Evolutionary conservation across 2,888 invertebrate species (phyloP), one percentile per base, ranked within the genome.

Genomic region (Pinctada fucata): DNA sequence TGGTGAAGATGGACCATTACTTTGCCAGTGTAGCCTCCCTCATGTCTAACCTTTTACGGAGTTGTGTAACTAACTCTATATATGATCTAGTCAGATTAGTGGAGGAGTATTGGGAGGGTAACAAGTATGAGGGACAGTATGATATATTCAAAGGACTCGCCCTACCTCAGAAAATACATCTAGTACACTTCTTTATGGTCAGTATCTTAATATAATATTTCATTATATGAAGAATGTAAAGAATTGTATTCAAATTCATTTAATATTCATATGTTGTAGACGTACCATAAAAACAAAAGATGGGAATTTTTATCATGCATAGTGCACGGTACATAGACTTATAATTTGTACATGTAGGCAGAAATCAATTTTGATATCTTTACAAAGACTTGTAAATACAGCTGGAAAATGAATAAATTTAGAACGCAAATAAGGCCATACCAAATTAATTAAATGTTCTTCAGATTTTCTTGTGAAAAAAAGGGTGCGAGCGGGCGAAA

Each of bases 21-120:
- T 96, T 96, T 88, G 93, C 94, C 49, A 94, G 95, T 84, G 94
- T 96, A 3, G 95, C 96, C 81, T 94, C 95, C 0, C 92, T 97
- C 69, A 95, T 98, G 95, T 96, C 97, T 0, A 94, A 94, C 76
- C 96, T 97, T 90, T 88, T 98, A 64, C 83, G 92, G n/a, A 85
- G 86, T 70, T 90, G 90, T 82, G 91, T 92, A 16, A 85, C 84
- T 70, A 87, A 88, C 76, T 92, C 92, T 4, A 87, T 93, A 67
- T 79, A 85, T 45, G 91, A 92, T 80, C 87, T 93, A 10, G 89
- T 92, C 2, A 86, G 87, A 65, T 84, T 91, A 3, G 81, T 93
- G 52, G 91, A 92, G 80, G 86, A 88, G 58, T 92, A 91, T 79
- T 71, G 72, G 72, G 86, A 86, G 16, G 92, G 93, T 8, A 93